Percentiles rank a stretch among this genome's conserved stretches.
Conservation (phyloP, 2,797 vertebrate genomes). For the Etheostoma nigrum region DNA sequence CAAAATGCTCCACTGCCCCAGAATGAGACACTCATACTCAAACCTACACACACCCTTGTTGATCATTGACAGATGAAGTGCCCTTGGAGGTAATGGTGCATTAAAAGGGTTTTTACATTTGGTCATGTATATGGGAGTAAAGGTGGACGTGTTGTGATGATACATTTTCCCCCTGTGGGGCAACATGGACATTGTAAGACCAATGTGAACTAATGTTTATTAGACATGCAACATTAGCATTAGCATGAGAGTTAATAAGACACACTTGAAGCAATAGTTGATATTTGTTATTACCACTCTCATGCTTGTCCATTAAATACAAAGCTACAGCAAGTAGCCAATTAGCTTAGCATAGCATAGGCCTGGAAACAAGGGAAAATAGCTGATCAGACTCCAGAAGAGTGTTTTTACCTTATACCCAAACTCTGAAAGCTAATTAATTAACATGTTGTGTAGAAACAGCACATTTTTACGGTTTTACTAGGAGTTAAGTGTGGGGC, state of each 20-base stretch:
- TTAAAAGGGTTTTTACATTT: conserved; percentile 13
- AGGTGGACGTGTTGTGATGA: conserved; percentile 5
- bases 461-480: neutral
- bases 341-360: neutral
- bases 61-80: conserved; percentile 43
- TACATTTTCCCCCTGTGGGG: conserved; percentile 10
- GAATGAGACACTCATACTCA: conserved; percentile 30
- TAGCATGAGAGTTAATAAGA: too few relatives aligned
- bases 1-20: conserved; percentile 25
- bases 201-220: conserved; percentile 6
- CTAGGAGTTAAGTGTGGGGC: neutral
- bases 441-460: neutral
- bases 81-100: conserved; percentile 22
- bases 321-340: neutral
- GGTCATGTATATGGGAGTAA: neutral
- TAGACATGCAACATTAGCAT: neutral
- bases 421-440: neutral
- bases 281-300: neutral
- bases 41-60: conserved; percentile 34
- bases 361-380: neutral
- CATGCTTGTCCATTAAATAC: neutral
- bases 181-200: neutral
- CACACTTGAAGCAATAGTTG: too few relatives aligned
- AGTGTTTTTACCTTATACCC: neutral
- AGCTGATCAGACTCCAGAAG: neutral